A percentile compares a stretch with the other conserved stretches of the same genome.
Evolutionary conservation across 1,140 invertebrate genomes (phyloP).

Genomic region (Latrodectus geometricus): DNA sequence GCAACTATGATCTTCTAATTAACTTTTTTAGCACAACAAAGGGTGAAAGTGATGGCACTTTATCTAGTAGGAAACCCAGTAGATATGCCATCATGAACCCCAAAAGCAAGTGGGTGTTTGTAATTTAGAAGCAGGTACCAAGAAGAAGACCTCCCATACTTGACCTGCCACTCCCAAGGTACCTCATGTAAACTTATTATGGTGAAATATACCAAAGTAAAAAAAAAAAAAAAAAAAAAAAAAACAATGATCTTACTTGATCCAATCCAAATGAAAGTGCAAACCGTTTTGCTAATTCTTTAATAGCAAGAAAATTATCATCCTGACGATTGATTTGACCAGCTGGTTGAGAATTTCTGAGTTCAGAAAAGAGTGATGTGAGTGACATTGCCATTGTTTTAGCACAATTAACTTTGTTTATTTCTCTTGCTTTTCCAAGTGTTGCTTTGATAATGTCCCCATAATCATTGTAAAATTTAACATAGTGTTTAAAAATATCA

Average conservation of each 20-base stretch:
- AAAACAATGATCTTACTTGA: slow-evolving; percentile 70
- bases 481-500: slow-evolving; percentile 97
- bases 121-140: too few relatives aligned
- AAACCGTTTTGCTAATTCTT: slow-evolving; percentile 97
- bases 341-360: slow-evolving; percentile 73
- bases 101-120: too few relatives aligned
- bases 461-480: slow-evolving; percentile 98
- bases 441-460: slow-evolving; percentile 99
- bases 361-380: slow-evolving; percentile 83
- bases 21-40: too few relatives aligned
- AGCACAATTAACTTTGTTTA: slow-evolving; percentile 96
- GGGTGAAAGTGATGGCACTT: too few relatives aligned
- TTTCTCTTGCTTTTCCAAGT: slow-evolving; percentile 94
- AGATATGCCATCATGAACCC: too few relatives aligned
- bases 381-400: slow-evolving; percentile 93
- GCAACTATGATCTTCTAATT: too few relatives aligned
- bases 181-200: too few relatives aligned
- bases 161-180: too few relatives aligned
- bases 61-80: too few relatives aligned
- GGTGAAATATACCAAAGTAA: neutral
- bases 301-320: slow-evolving; percentile 87
- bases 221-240: slow-evolving; percentile 1
- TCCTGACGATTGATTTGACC: slow-evolving; percentile 71
- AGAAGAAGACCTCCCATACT: too few relatives aligned
- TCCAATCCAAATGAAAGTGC: slow-evolving; percentile 97